phyloP scores from a whole-genome alignment of 2,888 invertebrate genomes.

The Pristionchus maxplancki region DNA sequence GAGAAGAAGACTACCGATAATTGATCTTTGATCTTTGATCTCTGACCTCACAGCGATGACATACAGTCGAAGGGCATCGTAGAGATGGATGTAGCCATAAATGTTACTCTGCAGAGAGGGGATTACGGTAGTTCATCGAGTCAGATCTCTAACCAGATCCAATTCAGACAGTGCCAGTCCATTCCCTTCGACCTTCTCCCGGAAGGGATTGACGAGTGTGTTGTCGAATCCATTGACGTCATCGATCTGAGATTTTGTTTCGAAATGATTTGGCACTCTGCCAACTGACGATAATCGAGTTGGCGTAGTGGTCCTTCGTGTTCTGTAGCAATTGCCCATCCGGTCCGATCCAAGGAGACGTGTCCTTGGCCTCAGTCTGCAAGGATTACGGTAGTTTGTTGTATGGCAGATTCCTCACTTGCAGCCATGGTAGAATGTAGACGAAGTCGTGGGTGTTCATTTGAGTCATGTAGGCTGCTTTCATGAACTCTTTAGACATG shows the following conservation, averaged over 20 bases:
- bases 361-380: slow-evolving; percentile 71
- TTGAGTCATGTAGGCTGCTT: slow-evolving; percentile 54
- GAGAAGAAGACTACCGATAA: too few relatives aligned
- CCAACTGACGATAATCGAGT: slow-evolving; percentile 70
- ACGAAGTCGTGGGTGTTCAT: slow-evolving; percentile 74
- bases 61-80: slow-evolving; percentile 74
- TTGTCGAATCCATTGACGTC: slow-evolving; percentile 77
- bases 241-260: slow-evolving; percentile 64
- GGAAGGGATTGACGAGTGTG: slow-evolving; percentile 73
- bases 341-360: slow-evolving; percentile 75
- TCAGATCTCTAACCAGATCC: slow-evolving; percentile 65
- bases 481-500: slow-evolving; percentile 75
- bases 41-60: slow-evolving; percentile 69
- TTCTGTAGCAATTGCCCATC: slow-evolving; percentile 76
- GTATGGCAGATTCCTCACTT: slow-evolving; percentile 52
- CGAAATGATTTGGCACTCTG: neutral
- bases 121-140: neutral
- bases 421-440: slow-evolving; percentile 76
- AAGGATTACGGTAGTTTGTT: neutral
- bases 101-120: slow-evolving; percentile 66
- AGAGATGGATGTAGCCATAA: slow-evolving; percentile 76
- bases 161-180: slow-evolving; percentile 70
- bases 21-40: neutral
- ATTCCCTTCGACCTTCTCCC: slow-evolving; percentile 70
- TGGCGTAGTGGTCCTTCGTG: slow-evolving; percentile 74